Evolutionary conservation across 1,140 invertebrate species (phyloP).

Genomic region (Chironomus tepperi): DNA sequence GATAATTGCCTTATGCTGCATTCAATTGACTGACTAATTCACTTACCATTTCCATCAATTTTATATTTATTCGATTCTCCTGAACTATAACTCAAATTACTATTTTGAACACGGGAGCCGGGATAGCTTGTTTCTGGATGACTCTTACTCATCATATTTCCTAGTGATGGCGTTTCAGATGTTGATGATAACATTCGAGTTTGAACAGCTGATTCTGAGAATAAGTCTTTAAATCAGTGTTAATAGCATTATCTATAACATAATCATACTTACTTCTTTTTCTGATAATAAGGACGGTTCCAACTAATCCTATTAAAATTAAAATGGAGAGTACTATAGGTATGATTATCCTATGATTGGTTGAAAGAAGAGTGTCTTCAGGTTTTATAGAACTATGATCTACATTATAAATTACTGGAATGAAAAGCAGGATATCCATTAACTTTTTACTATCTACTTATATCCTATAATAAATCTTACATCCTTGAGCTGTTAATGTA

Average conservation of each 20-base stretch:
- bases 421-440: neutral
- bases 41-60: conserved; percentile 41
- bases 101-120: conserved; percentile 47
- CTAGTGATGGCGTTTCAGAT: conserved; percentile 57
- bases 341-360: conserved; percentile 58
- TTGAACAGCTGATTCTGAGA: conserved; percentile 34
- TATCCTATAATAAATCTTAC: conserved; percentile 41
- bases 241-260: neutral
- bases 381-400: conserved; percentile 52
- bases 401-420: conserved; percentile 42
- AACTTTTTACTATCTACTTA: conserved; percentile 21
- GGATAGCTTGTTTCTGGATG: conserved; percentile 65
- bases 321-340: conserved; percentile 56
- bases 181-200: conserved; percentile 37
- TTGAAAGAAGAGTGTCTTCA: conserved; percentile 54
- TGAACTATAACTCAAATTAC: conserved; percentile 34
- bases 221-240: no score
- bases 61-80: conserved; percentile 45
- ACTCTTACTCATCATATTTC: conserved; percentile 64
- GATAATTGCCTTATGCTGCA: neutral
- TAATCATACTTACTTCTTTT: conserved; percentile 49
- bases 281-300: conserved; percentile 51
- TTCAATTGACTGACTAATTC: neutral
- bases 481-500: conserved; percentile 63
- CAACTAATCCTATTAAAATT: conserved; percentile 52